phyloP scores from a whole-genome alignment of 2,888 invertebrate genomes.

The Corythucha ciliata region DNA sequence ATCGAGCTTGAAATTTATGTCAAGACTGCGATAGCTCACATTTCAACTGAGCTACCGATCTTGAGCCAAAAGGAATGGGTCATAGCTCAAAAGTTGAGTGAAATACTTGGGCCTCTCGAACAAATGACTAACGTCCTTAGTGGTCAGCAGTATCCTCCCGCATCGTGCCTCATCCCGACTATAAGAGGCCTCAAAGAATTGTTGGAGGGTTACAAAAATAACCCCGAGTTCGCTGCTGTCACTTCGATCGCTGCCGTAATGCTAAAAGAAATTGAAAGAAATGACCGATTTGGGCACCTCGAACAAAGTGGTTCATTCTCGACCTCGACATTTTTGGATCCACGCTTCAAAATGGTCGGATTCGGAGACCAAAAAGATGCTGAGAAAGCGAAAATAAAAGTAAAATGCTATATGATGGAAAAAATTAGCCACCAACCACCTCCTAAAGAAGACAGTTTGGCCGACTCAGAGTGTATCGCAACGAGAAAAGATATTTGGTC shows the following conservation, averaged over 20 bases:
- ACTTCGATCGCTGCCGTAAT: too few species aligned
- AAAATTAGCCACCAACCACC: too few species aligned
- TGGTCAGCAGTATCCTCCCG: slow-evolving; percentile 7
- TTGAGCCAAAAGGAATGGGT: too few species aligned
- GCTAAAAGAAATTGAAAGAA: slow-evolving; percentile 1
- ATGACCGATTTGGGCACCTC: slow-evolving; percentile 7
- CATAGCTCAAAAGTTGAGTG: background rate
- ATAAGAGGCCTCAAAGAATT: slow-evolving; percentile 7
- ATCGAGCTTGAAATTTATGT: slow-evolving; percentile 2
- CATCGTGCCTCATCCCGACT: slow-evolving; percentile 1
- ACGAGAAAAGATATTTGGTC: too few species aligned
- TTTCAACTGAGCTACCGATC: slow-evolving; percentile 10
- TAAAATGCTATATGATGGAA: too few species aligned
- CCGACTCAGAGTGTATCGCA: too few species aligned
- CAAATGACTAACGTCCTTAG: background rate
- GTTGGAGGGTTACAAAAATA: background rate
- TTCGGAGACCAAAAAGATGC: too few species aligned
- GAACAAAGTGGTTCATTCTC: slow-evolving; percentile 1
- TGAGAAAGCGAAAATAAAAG: too few species aligned
- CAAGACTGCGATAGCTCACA: slow-evolving; percentile 11
- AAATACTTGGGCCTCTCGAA: slow-evolving; percentile 2
- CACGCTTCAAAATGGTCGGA: slow-evolving; percentile 6
- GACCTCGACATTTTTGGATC: slow-evolving; percentile 7
- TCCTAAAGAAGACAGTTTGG: too few species aligned
- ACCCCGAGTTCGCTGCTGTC: background rate